phyloP scores from a whole-genome alignment of 2,113 vertebrate species.

The Collichthys lucidus region DNA sequence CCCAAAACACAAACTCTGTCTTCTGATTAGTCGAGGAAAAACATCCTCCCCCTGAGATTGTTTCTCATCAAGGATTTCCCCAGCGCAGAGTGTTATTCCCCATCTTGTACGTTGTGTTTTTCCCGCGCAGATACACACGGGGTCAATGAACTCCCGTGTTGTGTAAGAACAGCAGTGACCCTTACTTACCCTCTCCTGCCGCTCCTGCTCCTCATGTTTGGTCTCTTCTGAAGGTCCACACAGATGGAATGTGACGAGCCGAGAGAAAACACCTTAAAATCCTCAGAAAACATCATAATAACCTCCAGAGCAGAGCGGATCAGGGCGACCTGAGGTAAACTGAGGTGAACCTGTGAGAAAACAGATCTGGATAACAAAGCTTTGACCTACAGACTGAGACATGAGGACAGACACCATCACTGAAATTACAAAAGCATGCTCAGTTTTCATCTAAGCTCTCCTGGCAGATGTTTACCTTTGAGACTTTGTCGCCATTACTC shows the following conservation, averaged over 20 bases:
- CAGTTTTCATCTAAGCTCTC: neutral
- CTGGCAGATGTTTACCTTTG: neutral
- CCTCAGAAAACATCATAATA: constrained; percentile 53
- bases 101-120: constrained; percentile 54
- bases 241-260: constrained; percentile 70
- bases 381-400: constrained; percentile 17
- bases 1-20: constrained; percentile 46
- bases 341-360: constrained; percentile 31
- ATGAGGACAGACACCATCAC: neutral
- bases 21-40: constrained; percentile 62
- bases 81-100: constrained; percentile 60
- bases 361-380: constrained; percentile 14
- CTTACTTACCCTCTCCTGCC: constrained; percentile 31
- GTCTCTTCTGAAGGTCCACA: constrained; percentile 52
- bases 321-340: constrained; percentile 17
- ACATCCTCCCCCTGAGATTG: constrained; percentile 61
- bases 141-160: constrained; percentile 74
- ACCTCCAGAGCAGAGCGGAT: constrained; percentile 27
- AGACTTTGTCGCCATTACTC: neutral
- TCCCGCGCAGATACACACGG: constrained; percentile 28
- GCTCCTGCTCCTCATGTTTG: constrained; percentile 59
- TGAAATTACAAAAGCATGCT: neutral
- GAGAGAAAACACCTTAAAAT: constrained; percentile 56
- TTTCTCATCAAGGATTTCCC: constrained; percentile 65
- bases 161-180: constrained; percentile 69